These are phyloP conservation scores for Gerris lacustris DNA, from an alignment of 2,888 invertebrate genomes.

Conservation along the genomic window DNA sequence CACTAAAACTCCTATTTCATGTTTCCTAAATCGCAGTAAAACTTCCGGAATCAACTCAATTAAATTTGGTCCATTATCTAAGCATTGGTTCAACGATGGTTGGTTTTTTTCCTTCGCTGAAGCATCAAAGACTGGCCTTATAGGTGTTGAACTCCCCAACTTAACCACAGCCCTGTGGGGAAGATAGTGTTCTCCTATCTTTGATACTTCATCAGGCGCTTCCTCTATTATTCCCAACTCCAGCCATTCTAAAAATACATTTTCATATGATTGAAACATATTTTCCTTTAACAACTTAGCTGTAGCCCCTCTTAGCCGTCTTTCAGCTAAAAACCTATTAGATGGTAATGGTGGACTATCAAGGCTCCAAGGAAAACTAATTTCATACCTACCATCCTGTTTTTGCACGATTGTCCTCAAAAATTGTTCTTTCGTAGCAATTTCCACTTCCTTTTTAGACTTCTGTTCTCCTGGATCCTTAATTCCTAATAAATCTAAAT, in stretches of 20 bases:
- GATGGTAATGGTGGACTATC: too few species aligned
- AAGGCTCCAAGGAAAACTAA: not conserved
- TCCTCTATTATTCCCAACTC: not conserved
- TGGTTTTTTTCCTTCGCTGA: constrained; percentile 12
- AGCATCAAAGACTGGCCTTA: constrained; percentile 13
- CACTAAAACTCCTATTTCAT: not conserved
- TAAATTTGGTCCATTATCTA: too few species aligned
- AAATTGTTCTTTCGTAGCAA: not conserved
- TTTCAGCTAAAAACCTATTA: too few species aligned
- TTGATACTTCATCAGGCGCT: not conserved
- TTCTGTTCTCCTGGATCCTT: constrained; percentile 27
- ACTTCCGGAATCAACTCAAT: constrained; percentile 1
- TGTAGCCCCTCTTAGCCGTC: too few species aligned
- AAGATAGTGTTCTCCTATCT: not conserved
- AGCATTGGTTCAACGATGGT: constrained; percentile 6
- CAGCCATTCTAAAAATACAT: not conserved
- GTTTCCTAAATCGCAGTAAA: constrained; percentile 4
- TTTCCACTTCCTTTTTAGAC: too few species aligned
- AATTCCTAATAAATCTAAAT: constrained; percentile 33
- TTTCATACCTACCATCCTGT: not conserved
- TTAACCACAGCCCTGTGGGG: not conserved
- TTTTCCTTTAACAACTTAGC: too few species aligned
- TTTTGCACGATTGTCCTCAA: not conserved
- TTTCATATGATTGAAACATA: not conserved
- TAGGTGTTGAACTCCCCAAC: constrained; percentile 5